Conservation (phyloP, 2,113 vertebrate genomes). For the Misgurnus mizolepis region DNA sequence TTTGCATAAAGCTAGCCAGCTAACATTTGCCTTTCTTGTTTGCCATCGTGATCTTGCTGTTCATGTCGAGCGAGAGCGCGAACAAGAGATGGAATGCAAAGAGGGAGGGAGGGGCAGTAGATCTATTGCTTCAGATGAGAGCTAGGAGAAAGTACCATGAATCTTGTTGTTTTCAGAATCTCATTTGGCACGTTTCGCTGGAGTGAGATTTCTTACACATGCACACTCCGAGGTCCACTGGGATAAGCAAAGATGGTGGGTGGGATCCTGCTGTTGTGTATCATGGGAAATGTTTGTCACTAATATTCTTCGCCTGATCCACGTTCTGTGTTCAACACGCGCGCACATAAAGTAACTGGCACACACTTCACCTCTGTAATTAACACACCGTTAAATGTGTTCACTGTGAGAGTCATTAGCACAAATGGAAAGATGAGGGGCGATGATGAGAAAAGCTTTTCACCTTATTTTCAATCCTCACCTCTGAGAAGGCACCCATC, state of each 20-base stretch:
- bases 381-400: conserved; percentile 51
- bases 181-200: conserved; percentile 55
- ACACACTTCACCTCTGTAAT: conserved; percentile 41
- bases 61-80: conserved; percentile 23
- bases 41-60: conserved; percentile 49
- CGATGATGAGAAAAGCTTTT: conserved; percentile 46
- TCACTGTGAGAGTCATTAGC: conserved; percentile 54
- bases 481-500: conserved; percentile 37
- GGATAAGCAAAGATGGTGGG: conserved; percentile 45
- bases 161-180: conserved; percentile 60
- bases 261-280: conserved; percentile 39
- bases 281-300: conserved; percentile 37
- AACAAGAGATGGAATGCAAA: conserved; percentile 2
- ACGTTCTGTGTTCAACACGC: conserved; percentile 41
- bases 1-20: conserved; percentile 43
- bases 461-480: conserved; percentile 44
- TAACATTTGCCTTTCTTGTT: conserved; percentile 48
- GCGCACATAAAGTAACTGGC: conserved; percentile 2
- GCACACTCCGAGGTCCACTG: conserved; percentile 23
- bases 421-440: conserved; percentile 37
- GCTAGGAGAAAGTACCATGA: conserved; percentile 54
- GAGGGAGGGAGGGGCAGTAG: conserved; percentile 36
- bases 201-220: conserved; percentile 37
- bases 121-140: conserved; percentile 48
- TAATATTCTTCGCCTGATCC: conserved; percentile 35